Evolutionary conservation across 2,888 invertebrate genomes (phyloP), one percentile per base, ranked within the genome.

Genomic region (Pseudococcus jackbeardsleyi): DNA sequence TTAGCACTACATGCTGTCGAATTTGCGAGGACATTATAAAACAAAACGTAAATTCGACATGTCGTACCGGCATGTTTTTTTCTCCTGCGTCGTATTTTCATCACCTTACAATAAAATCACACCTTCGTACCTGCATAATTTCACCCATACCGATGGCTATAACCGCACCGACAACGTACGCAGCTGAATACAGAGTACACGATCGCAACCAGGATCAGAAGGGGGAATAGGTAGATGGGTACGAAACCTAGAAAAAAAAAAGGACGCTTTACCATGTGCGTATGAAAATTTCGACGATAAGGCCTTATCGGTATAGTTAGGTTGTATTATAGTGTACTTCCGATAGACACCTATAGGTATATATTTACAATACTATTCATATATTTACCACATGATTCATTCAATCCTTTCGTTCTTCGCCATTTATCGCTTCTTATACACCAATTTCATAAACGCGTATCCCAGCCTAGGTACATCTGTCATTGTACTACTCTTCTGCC

Each of bases 301-400:
- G 33, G 46, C 79, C 46, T 82, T 82, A 82, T 82, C 79, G 79
- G 72, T 72, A 33, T 33, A 72, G 72, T 72, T 72, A 72, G 72
- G 33, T 72, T 17, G 26, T 72, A 72, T 72, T 33, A 72, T 72
- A 17, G 72, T 33, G 72, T 33, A 72, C 72, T 72, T 72, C 72
- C 79, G 79, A 46, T 82, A 82, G 79, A 72, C 64, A 85, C 33
- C 59, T 64, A 85, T 64, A 85, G 48, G 54, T 33, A 48, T 59
- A 85, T 59, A 64, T 42, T 82, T 39, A 85, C 64, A 64, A 85
- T 85, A 48, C 59, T 50, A 85, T 33, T 59, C 85, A 42, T 59
- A 85, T 85, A 85, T 85, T 85, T 64, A 59, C 85, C 85, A 84
- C 84, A 85, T 42, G 59, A 85, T 85, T 85, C 85, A 85, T 85